Base-by-base conservation (phyloP, 2,113 vertebrate species). In the Dendrocopos noguchii region DNA sequence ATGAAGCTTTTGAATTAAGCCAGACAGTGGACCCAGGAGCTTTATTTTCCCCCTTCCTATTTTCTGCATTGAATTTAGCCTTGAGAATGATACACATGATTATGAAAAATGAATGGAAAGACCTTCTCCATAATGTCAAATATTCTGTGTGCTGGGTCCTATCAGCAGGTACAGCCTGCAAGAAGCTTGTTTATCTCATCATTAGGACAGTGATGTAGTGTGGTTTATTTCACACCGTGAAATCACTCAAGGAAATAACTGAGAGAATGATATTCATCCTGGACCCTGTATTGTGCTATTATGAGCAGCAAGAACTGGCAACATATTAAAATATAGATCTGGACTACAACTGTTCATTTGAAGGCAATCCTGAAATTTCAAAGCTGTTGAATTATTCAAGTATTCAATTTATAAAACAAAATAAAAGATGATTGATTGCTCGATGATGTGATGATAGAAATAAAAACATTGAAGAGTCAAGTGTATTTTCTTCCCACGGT, bases 341-440 rank as follows among this genome's bases (percentile, higher is more conserved):
- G 70, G 93, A 85, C 83, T 96, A 76, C 39, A 87, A 66, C 56
- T 79, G 79, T 91, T 95, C 70, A 56, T 80, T 83, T 60, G 14
- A 74, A 86, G 31, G 31, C 57, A 44, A 29, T 56, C 96, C 75
- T 93, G 66, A 96, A 97, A 96, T 95, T 96, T 95, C 80, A 95
- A 81, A 88, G 31, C 93, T 96, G 47, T 94, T 97, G 64, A 96
- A 97, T 97, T 97, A 98, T 97, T 95, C 90, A 93, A 65, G 31
- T 93, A 57, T 90, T 96, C 91, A 97, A 79, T 95, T 97, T 97
- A 85, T 84, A 76, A 82, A 96, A 95, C 88, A 96, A 95, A 86
- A 68, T 82, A 53, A 65, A 96, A 90, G 64, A 44, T 95, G 88
- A 97, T 93, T 96, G 88, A 93, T 57, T 96, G 44, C 55, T 92